These are phyloP conservation scores for Paradisaea rubra DNA, from an alignment of 2,113 vertebrate genomes.

Conservation along the genomic window DNA sequence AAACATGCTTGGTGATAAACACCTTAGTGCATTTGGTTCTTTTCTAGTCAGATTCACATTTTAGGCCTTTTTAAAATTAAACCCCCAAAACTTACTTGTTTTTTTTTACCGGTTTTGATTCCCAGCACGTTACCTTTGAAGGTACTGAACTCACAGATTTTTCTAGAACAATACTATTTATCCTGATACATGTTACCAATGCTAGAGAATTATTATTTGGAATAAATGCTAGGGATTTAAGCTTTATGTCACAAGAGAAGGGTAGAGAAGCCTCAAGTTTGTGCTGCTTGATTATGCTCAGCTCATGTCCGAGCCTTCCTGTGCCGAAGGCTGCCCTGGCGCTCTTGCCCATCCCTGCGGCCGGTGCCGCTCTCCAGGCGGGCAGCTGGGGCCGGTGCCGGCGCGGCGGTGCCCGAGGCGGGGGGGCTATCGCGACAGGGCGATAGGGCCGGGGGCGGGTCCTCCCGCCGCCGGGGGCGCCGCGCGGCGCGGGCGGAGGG, in stretches of 20 bases:
- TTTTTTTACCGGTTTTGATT: accelerated
- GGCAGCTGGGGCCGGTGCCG: background rate
- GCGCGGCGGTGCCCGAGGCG: background rate
- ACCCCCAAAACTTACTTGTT: accelerated
- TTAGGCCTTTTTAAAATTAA: background rate
- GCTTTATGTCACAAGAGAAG: background rate
- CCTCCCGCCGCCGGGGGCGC: background rate
- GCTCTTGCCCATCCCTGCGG: background rate
- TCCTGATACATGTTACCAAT: accelerated
- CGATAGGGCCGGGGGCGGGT: background rate
- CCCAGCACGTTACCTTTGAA: accelerated
- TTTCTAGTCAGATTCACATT: background rate
- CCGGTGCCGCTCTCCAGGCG: background rate
- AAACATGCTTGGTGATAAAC: background rate
- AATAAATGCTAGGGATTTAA: background rate
- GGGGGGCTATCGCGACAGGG: background rate
- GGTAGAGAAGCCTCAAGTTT: accelerated
- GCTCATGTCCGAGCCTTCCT: no score
- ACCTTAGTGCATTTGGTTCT: accelerated
- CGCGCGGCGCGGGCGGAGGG: background rate
- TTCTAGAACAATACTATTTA: background rate
- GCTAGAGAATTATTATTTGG: no score
- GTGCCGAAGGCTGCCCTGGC: background rate
- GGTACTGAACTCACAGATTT: background rate
- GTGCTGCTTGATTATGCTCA: background rate